These are phyloP conservation scores for Dipodomys spectabilis DNA, from an alignment of 2,113 vertebrate genomes.

Conservation along the genomic window DNA sequence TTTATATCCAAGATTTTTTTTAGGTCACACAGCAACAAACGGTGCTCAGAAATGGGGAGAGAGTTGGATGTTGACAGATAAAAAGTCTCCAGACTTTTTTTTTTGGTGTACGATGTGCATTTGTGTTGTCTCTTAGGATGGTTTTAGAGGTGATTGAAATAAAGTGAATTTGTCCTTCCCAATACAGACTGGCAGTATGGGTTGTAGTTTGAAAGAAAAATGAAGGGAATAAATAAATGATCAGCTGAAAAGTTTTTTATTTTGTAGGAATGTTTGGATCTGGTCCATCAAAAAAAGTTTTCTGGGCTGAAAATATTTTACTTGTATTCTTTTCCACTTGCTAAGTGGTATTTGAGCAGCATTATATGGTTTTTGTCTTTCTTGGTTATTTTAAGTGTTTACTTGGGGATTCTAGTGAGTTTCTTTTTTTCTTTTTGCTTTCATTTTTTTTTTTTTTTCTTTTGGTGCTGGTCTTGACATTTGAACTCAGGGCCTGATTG, in stretches of 20 bases:
- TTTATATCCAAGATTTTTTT: not conserved
- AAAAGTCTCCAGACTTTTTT: not conserved
- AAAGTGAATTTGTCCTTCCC: not conserved
- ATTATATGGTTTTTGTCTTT: slow-evolving; percentile 8
- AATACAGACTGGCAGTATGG: not conserved
- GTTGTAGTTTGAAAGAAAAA: not conserved
- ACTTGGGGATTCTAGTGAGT: slow-evolving; percentile 17
- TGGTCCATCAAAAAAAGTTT: slow-evolving; percentile 15
- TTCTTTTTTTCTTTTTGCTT: too few relatives aligned
- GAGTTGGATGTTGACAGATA: not conserved
- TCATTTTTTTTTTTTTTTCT: too few relatives aligned
- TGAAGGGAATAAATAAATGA: slow-evolving; percentile 27
- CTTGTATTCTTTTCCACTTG: slow-evolving; percentile 6
- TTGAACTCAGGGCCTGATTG: too few relatives aligned
- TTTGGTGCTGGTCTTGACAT: too few relatives aligned
- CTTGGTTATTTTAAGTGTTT: not conserved
- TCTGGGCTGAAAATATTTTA: not conserved
- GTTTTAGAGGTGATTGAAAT: slow-evolving; percentile 19
- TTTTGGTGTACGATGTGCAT: not conserved
- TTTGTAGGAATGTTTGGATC: slow-evolving; percentile 4
- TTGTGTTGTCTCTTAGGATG: not conserved
- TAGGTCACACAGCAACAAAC: not conserved
- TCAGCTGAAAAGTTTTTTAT: not conserved
- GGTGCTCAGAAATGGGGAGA: not conserved
- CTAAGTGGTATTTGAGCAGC: slow-evolving; percentile 7